A percentile compares a stretch with the other conserved stretches of the same genome.
Evolutionary conservation across 2,888 invertebrate genomes (phyloP).

Genomic region (Pristionchus maxplancki): DNA sequence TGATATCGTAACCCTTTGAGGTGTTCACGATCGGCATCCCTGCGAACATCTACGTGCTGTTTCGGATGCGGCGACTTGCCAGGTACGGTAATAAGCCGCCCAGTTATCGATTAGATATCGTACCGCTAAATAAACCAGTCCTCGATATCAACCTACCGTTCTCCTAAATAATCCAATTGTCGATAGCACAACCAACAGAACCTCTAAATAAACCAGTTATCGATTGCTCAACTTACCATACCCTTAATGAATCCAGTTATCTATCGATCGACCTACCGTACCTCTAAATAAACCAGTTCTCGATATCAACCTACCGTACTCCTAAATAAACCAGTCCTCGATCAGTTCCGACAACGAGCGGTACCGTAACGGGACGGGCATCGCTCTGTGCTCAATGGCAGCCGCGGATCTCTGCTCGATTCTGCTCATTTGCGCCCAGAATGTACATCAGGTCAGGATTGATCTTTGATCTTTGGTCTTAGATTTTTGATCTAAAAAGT

Average conservation of each 20-base stretch:
- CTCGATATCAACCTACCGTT: neutral
- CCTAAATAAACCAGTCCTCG: neutral
- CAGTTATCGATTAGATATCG: neutral
- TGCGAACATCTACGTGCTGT: constrained; percentile 51
- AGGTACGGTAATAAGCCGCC: constrained; percentile 47
- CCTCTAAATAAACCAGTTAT: too few species aligned
- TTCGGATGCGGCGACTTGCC: constrained; percentile 51
- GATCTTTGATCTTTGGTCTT: neutral
- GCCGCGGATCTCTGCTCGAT: constrained; percentile 59
- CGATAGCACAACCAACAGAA: too few species aligned
- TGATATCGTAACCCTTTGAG: neutral
- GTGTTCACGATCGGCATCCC: constrained; percentile 50
- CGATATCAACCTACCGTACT: neutral
- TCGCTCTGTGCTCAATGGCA: constrained; percentile 60
- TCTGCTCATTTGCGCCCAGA: constrained; percentile 58
- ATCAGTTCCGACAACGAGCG: constrained; percentile 56
- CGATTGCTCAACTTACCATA: neutral
- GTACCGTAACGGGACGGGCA: constrained; percentile 60
- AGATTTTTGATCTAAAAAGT: neutral
- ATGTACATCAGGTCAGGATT: constrained; percentile 54
- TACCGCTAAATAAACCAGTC: neutral
- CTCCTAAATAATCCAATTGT: neutral
- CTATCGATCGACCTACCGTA: neutral
- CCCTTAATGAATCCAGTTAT: too few species aligned
- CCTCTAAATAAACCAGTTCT: neutral